Evolutionary conservation across 2,113 vertebrate genomes (phyloP).

Genomic region (Lepisosteus osseus): DNA sequence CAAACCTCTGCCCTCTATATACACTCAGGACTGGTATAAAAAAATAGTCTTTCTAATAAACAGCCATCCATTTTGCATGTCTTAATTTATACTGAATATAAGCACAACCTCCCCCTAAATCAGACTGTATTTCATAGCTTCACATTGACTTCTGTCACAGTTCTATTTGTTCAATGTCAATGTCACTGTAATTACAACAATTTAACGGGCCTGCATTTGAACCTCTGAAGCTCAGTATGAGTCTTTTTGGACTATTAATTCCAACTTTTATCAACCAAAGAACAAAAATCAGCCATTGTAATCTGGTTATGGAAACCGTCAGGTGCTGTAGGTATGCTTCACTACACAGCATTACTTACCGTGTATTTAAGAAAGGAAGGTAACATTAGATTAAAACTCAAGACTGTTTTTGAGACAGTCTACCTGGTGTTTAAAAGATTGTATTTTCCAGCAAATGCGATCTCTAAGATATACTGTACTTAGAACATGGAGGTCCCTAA

Average conservation of each 20-base stretch:
- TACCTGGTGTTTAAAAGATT: too few relatives aligned
- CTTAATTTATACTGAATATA: not conserved
- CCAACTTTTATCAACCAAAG: not conserved
- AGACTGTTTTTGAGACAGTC: not conserved
- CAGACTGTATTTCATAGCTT: not conserved
- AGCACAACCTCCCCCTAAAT: not conserved
- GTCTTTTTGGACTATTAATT: not conserved
- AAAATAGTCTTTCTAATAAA: not conserved
- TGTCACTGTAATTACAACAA: conserved; percentile 15
- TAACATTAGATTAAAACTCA: not conserved
- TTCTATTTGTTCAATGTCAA: not conserved
- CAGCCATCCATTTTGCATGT: not conserved
- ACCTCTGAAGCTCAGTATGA: not conserved
- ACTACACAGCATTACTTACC: too few relatives aligned
- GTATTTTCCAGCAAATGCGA: too few relatives aligned
- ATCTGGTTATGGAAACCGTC: not conserved
- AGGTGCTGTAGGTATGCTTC: not conserved
- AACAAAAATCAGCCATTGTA: not conserved
- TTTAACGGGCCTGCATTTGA: not conserved
- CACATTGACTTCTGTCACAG: not conserved
- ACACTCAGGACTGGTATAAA: not conserved
- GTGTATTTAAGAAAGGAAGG: not conserved
- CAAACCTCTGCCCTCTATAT: too few relatives aligned
- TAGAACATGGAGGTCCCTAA: too few relatives aligned
- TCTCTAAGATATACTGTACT: too few relatives aligned